Evolutionary conservation across 1,140 invertebrate genomes (phyloP).

Genomic region (Achatina immaculata): DNA sequence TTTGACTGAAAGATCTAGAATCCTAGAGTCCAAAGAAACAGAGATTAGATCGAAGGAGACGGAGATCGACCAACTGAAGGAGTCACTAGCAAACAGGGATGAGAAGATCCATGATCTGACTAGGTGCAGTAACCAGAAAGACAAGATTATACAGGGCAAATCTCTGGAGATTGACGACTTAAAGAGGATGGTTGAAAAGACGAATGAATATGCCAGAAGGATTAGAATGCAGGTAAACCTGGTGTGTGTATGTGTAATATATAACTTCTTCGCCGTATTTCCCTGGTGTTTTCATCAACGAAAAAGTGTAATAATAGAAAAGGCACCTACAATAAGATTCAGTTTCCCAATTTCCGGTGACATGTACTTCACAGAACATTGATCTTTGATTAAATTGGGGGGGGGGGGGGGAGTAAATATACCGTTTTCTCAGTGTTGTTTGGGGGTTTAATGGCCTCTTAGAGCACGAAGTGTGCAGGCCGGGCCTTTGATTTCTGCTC

Average conservation of each 20-base stretch:
- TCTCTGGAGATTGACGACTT: slow-evolving; percentile 55
- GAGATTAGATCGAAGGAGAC: slow-evolving; percentile 50
- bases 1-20: slow-evolving; percentile 48
- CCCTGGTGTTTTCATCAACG: neutral
- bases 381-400: no score
- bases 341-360: neutral
- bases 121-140: slow-evolving; percentile 49
- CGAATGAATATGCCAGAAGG: slow-evolving; percentile 55
- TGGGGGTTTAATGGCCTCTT: no score
- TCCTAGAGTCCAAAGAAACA: slow-evolving; percentile 52
- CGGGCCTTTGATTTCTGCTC: no score
- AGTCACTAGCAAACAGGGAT: slow-evolving; percentile 52
- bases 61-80: slow-evolving; percentile 56
- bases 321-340: neutral
- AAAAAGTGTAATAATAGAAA: neutral
- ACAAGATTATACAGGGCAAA: slow-evolving; percentile 51
- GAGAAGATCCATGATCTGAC: slow-evolving; percentile 52
- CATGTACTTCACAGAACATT: no score
- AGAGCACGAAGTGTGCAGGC: no score
- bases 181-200: slow-evolving; percentile 55
- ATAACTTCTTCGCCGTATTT: neutral
- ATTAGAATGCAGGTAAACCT: slow-evolving; percentile 52
- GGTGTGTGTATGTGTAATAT: slow-evolving; percentile 47
- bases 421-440: no score
- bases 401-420: no score